A percentile compares a stretch with the other conserved stretches of the same genome.
These are phyloP conservation scores for Austrolebias charrua DNA, from an alignment of 2,797 vertebrate genomes.

Conservation along the genomic window DNA sequence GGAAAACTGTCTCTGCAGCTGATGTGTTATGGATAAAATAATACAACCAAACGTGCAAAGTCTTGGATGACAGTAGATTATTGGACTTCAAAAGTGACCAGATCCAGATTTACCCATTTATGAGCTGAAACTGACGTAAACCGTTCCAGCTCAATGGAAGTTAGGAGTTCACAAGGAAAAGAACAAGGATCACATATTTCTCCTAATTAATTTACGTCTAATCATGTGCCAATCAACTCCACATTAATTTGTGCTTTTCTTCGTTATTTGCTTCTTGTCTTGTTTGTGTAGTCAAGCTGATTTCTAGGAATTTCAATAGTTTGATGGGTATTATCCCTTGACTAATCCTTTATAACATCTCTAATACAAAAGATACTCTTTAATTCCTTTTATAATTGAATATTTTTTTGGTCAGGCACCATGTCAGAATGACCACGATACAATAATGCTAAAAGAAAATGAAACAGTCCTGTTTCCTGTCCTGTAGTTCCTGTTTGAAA, in stretches of 20 bases:
- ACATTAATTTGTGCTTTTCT: conserved; percentile 7
- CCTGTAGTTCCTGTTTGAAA: conserved; percentile 30
- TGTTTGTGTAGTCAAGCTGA: not conserved
- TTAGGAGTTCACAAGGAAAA: conserved; percentile 39
- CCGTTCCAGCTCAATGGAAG: conserved; percentile 37
- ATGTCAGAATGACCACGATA: not conserved
- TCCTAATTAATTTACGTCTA: conserved; percentile 1
- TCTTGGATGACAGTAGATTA: not conserved
- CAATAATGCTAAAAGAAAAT: not conserved
- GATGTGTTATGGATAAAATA: too few species aligned
- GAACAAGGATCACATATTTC: conserved; percentile 1
- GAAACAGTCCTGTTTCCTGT: conserved; percentile 12
- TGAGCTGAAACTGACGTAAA: conserved; percentile 39
- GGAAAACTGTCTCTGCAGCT: not conserved
- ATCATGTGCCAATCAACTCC: conserved; percentile 18
- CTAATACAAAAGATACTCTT: not conserved
- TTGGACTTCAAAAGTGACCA: conserved; percentile 4
- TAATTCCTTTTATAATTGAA: not conserved
- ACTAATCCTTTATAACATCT: not conserved
- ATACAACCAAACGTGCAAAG: not conserved
- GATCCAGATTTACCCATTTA: not conserved
- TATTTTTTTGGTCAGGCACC: not conserved
- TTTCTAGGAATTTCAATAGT: too few species aligned
- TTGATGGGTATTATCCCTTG: not conserved
- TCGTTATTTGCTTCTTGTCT: not conserved